Evolutionary conservation across 2,113 vertebrate species (phyloP).

Genomic region (Cephalopterus ornatus): DNA sequence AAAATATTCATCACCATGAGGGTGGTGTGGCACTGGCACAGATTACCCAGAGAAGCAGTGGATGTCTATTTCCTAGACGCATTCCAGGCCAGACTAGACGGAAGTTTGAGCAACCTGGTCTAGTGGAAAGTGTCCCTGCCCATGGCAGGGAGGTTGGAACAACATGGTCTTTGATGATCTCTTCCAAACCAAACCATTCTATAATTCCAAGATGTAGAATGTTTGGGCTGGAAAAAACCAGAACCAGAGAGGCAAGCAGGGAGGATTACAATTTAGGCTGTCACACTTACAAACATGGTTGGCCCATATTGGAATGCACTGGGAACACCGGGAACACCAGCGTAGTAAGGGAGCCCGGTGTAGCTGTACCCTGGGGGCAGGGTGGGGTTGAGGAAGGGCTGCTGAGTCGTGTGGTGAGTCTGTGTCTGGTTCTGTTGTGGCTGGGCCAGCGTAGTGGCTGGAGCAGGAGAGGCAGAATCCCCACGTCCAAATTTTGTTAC

Average conservation of each 20-base stretch:
- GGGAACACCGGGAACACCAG: slow-evolving; percentile 87
- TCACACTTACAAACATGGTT: slow-evolving; percentile 87
- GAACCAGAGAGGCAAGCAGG: background rate
- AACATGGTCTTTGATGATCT: background rate
- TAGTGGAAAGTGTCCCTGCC: background rate
- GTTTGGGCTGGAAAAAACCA: background rate
- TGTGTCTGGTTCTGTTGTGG: slow-evolving; percentile 84
- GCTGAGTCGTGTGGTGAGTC: slow-evolving; percentile 87
- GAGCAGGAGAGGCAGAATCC: slow-evolving; percentile 91
- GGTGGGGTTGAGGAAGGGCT: slow-evolving; percentile 89
- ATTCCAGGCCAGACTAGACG: background rate
- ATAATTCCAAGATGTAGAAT: background rate
- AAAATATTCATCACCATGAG: background rate
- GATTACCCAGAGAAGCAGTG: background rate
- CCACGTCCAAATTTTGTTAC: slow-evolving; percentile 92
- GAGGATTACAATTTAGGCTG: background rate
- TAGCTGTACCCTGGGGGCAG: slow-evolving; percentile 96
- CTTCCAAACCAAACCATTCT: background rate
- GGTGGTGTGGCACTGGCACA: background rate
- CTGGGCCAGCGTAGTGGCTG: slow-evolving; percentile 84
- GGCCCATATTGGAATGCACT: slow-evolving; percentile 95
- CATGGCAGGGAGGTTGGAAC: background rate
- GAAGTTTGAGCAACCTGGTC: background rate
- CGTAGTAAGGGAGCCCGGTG: slow-evolving; percentile 93
- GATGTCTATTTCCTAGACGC: background rate